A percentile compares a stretch with the other conserved stretches of the same genome.
Conservation (phyloP, 2,113 vertebrate genomes). For the Tachysurus vachellii region DNA sequence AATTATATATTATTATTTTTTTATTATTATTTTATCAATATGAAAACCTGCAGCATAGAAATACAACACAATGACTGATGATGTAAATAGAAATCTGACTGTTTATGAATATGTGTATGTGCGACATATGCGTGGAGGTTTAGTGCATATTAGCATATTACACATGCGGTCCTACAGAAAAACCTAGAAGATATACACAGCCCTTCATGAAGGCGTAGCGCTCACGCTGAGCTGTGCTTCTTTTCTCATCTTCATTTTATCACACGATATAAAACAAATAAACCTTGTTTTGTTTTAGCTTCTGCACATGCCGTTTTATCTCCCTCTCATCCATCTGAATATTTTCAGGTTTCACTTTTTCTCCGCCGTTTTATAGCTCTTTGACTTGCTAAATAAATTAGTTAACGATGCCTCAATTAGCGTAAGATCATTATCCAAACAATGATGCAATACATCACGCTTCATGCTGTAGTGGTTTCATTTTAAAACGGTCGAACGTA, state of each 20-base stretch:
- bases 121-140: no score
- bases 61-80: no score
- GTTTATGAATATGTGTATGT: no score
- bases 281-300: no score
- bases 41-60: no score
- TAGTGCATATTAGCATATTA: background rate
- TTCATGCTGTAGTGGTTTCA: constrained; percentile 4
- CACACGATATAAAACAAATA: background rate
- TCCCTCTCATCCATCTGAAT: background rate
- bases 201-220: no score
- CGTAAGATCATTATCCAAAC: constrained; percentile 4
- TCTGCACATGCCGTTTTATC: background rate
- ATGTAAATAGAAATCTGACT: no score
- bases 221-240: background rate
- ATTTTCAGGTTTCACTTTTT: background rate
- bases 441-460: background rate
- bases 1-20: no score
- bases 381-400: background rate
- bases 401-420: background rate
- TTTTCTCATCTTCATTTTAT: background rate
- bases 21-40: no score
- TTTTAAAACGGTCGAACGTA: background rate
- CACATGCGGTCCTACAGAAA: background rate
- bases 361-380: background rate
- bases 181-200: background rate